These are phyloP conservation scores for Leptobrachium ailaonicum DNA, from an alignment of 2,113 vertebrate species.

Conservation along the genomic window DNA sequence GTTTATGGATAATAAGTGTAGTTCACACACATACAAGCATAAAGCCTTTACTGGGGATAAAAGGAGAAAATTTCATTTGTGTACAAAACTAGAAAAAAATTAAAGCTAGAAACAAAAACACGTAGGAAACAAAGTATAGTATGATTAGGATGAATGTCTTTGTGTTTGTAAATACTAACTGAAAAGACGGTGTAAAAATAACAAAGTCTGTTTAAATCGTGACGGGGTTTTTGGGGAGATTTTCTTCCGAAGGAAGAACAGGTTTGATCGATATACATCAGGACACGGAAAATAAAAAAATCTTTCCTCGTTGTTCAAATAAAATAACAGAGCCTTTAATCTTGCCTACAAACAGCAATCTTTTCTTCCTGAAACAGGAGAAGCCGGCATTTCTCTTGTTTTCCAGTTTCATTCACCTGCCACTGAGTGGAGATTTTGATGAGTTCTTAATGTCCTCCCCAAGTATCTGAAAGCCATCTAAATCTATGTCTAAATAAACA, in stretches of 20 bases:
- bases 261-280: background rate
- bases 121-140: too few species aligned
- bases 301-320: conserved; percentile 23
- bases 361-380: conserved; percentile 37
- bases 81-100: too few species aligned
- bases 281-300: background rate
- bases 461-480: conserved; percentile 25
- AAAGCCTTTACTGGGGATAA: too few species aligned
- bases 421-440: conserved; percentile 20
- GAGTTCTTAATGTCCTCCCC: conserved; percentile 32
- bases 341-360: conserved; percentile 3
- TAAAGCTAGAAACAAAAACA: too few species aligned
- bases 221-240: background rate
- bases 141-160: too few species aligned
- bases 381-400: background rate
- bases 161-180: too few species aligned
- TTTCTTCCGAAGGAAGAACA: background rate
- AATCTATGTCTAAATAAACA: conserved; percentile 38
- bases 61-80: too few species aligned
- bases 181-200: too few species aligned
- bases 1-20: too few species aligned
- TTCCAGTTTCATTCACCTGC: conserved; percentile 22
- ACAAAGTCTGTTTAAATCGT: too few species aligned
- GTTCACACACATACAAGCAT: too few species aligned
- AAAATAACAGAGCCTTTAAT: conserved; percentile 26